phyloP scores from a whole-genome alignment of 2,113 vertebrate species.

The Ctenomys sociabilis region DNA sequence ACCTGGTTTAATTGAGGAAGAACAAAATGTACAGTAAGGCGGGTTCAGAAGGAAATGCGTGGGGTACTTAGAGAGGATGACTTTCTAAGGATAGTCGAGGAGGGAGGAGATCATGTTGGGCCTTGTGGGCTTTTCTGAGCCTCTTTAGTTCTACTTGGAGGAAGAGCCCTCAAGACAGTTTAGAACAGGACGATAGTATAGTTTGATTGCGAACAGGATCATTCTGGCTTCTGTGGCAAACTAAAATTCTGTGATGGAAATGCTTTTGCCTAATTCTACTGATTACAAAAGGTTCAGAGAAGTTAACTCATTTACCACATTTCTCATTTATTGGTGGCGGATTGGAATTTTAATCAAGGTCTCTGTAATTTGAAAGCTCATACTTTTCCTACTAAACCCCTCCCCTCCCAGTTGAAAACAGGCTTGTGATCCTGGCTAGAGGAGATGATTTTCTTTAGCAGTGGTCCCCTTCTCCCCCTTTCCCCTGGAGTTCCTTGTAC shows the following conservation, averaged over 20 bases:
- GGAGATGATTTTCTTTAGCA: not conserved
- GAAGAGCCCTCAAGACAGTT: not conserved
- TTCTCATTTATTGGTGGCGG: not conserved
- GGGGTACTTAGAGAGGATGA: not conserved
- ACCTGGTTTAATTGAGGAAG: constrained; percentile 1
- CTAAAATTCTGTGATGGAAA: not conserved
- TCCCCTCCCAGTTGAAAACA: constrained; percentile 2
- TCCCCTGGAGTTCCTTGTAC: constrained; percentile 36
- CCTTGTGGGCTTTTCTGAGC: not conserved
- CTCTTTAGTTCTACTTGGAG: not conserved
- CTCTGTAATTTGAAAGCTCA: constrained; percentile 12
- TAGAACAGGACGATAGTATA: not conserved
- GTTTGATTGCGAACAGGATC: constrained; percentile 12
- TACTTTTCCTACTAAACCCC: not conserved
- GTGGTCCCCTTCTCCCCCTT: not conserved
- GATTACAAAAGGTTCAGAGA: not conserved
- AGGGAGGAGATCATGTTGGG: not conserved
- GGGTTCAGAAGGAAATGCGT: not conserved
- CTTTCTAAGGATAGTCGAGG: not conserved
- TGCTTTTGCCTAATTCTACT: not conserved
- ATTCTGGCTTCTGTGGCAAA: not conserved
- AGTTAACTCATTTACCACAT: constrained; percentile 29
- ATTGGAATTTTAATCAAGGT: constrained; percentile 13
- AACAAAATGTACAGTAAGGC: not conserved
- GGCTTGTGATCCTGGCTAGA: not conserved